Evolutionary conservation across 53 echinoderm and acorn worm genomes (phyloP).

Genomic region (Paracentrotus lividus): DNA sequence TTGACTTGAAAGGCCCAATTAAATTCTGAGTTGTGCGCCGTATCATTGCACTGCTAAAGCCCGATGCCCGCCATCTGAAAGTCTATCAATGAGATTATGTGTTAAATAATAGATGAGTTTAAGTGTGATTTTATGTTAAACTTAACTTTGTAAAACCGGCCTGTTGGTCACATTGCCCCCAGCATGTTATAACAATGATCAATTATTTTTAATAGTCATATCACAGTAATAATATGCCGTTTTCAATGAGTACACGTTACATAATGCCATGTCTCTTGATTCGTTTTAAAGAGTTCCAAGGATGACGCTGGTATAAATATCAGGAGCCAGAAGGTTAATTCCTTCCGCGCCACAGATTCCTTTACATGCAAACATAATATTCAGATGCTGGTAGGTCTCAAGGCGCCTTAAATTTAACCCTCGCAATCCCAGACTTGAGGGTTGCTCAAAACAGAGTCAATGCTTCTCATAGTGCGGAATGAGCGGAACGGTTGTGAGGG

Average conservation of each 20-base stretch:
- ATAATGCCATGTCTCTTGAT: too few relatives aligned
- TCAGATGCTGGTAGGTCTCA: conserved; percentile 1
- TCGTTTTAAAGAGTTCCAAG: too few relatives aligned
- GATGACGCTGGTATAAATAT: neutral
- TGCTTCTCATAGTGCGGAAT: neutral
- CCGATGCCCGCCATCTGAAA: too few relatives aligned
- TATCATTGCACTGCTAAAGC: too few relatives aligned
- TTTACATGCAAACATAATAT: conserved; percentile 4
- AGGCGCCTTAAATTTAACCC: neutral
- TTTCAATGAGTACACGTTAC: too few relatives aligned
- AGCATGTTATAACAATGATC: neutral
- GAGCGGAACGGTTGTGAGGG: neutral
- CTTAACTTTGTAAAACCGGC: too few relatives aligned
- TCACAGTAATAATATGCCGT: too few relatives aligned
- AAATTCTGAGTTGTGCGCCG: too few relatives aligned
- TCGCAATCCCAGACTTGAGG: neutral
- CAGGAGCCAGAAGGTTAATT: conserved; percentile 16
- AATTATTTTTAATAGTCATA: neutral
- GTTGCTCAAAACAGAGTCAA: neutral
- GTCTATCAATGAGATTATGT: too few relatives aligned
- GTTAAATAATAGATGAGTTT: too few relatives aligned
- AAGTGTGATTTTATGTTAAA: too few relatives aligned
- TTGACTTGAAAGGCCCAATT: neutral
- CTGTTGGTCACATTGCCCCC: too few relatives aligned
- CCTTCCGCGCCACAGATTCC: conserved; percentile 27